Evolutionary conservation across 2,888 invertebrate species (phyloP), one percentile per base, ranked within the genome.

Genomic region (Hyalella azteca): DNA sequence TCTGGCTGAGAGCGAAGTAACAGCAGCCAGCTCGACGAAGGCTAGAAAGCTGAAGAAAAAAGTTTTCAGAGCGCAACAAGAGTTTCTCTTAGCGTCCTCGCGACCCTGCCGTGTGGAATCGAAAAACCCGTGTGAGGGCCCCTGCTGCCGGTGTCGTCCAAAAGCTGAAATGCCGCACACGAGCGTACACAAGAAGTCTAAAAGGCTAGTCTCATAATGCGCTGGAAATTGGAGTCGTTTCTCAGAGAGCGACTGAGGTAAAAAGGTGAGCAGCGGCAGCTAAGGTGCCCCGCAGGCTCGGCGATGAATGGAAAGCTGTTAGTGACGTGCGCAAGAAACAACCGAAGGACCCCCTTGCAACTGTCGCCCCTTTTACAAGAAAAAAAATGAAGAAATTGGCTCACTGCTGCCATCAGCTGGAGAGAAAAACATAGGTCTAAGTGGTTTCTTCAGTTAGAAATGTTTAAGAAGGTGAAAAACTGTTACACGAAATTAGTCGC

Each of bases 121-220:
- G 19, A 29, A 11, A 29, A 36, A 29, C 36, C 36, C 19, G 15
- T 66, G 66, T 36, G 19, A 36, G n/a, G 36, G 66, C 36, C 66
- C 19, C 66, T 19, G 39, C 32, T 13, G 66, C 19, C 66, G n/a
- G n/a, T n/a, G n/a, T n/a, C 36, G 39, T 22, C 66, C 66, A 36
- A 66, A 66, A 36, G 29, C 66, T 66, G 66, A 66, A 32, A 66
- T 66, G 32, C 66, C 66, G 19, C 66, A 39, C 29, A 36, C 66
- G 36, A 32, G 29, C 66, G 36, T 19, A 66, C 66, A 66, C 66
- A 66, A 66, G 66, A 66, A 66, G 66, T 66, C 66, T 66, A 66
- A 66, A 66, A 66, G 66, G 66, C 66, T 66, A 66, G 66, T 66
- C 66, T 66, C 66, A 66, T 66, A 66, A 66, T 66, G 66, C 66